Base-by-base conservation (phyloP, 2,888 invertebrate species). In the Dicycla oo region DNA sequence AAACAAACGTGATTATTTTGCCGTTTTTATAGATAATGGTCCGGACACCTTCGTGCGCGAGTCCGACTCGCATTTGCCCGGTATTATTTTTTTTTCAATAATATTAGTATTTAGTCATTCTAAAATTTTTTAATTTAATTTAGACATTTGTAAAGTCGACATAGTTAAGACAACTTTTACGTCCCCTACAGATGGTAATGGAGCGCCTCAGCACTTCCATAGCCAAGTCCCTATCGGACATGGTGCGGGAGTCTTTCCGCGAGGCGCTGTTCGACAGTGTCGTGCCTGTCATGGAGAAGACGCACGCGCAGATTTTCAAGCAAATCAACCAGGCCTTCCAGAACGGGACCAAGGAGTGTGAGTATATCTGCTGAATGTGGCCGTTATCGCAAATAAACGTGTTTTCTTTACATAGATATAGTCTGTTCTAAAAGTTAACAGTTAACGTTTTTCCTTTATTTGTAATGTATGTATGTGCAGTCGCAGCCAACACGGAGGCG, bases 301-400 rank as follows among this genome's bases (percentile, higher is more conserved):
- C 98, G 69, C 98, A 98, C 86, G 97, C 97, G 88, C 97, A 97
- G 89, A 98, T 99, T 97, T 99, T 99, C 91, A 97, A 97, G 60
- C 99, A 99, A 93, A 96, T 99, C 71, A 98, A 99, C 91, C 98
- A 98, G 65, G 97, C 98, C 26, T 99, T 99, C 94, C 97, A 98
- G 66, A 97, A 97, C 81, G 99, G 99, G 68, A 98, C 99, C 11
- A 98, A 97, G 91, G 99, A 99, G 94, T 99, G 99, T 99, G 94
- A 97, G 68, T 68, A 40, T 69, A 26, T 20, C 8, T 47, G 18
- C 1, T 13, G 13, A 43, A 40, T 23, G 7, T 13, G 2, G 18
- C 23, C 2, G 11, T 60, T 26, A n/a, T n/a, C n/a, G n/a, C n/a
- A n/a, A n/a, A n/a, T n/a, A n/a, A n/a, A n/a, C n/a, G n/a, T n/a